Conservation (phyloP, 1,140 invertebrate genomes). For the Hyles vespertilio region DNA sequence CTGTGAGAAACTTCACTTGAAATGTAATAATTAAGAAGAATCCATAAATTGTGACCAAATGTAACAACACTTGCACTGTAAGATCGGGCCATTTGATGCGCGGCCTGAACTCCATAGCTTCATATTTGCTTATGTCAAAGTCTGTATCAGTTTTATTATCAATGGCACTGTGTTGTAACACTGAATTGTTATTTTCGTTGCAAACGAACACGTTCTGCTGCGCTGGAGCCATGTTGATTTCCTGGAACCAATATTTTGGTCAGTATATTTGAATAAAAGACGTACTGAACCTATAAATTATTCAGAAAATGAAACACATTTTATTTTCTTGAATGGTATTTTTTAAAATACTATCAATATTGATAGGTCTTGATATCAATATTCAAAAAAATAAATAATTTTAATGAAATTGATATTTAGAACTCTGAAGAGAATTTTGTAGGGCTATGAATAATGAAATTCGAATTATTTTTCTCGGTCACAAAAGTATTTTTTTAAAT, state of each 20-base stretch:
- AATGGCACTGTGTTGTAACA: conserved; percentile 28
- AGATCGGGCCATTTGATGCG: conserved; percentile 83
- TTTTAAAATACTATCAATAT: no score
- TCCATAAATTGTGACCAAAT: conserved; percentile 82
- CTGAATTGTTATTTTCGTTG: conserved; percentile 44
- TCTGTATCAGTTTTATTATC: conserved; percentile 42
- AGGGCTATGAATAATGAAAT: no score
- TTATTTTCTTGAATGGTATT: no score
- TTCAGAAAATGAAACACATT: no score
- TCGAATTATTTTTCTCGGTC: no score
- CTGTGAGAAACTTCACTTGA: conserved; percentile 80
- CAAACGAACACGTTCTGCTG: conserved; percentile 41
- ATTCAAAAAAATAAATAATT: no score
- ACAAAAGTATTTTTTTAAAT: no score
- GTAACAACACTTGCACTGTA: conserved; percentile 80
- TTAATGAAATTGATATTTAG: no score
- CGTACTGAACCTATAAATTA: no score
- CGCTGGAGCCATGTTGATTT: conserved; percentile 45
- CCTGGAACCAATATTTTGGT: conserved; percentile 5
- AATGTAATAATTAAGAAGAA: conserved; percentile 79
- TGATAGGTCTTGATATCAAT: no score
- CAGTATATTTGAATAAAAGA: no score
- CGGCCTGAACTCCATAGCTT: conserved; percentile 76
- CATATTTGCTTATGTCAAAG: conserved; percentile 56
- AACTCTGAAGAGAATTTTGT: no score